phyloP scores from a whole-genome alignment of 2,888 invertebrate genomes.

The Saturnia japonica region DNA sequence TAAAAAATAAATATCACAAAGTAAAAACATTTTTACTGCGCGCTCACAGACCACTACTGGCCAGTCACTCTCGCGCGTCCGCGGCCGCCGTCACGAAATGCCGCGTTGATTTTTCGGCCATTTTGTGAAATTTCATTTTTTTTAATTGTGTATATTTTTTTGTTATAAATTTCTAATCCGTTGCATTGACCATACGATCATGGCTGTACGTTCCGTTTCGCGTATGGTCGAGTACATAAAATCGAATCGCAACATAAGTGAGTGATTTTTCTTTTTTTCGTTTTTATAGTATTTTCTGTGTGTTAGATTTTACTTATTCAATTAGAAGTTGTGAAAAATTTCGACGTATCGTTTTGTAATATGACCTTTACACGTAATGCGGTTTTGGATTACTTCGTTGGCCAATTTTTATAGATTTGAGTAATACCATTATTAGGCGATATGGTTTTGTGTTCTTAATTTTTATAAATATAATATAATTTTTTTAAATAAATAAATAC shows the following conservation, averaged over 20 bases:
- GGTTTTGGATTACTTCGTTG: constrained; percentile 5
- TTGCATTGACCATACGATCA: constrained; percentile 32
- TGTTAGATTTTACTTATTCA: constrained; percentile 25
- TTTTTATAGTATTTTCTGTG: constrained; percentile 19
- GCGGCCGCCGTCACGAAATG: constrained; percentile 49
- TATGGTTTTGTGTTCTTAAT: neutral
- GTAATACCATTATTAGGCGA: neutral
- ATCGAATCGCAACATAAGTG: constrained; percentile 54
- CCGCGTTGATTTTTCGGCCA: constrained; percentile 31
- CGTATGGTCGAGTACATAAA: constrained; percentile 52
- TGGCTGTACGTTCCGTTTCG: constrained; percentile 48
- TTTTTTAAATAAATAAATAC: no score
- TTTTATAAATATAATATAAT: neutral
- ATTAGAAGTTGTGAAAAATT: constrained; percentile 10
- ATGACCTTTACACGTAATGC: constrained; percentile 10
- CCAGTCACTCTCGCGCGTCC: constrained; percentile 61
- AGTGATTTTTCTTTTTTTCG: constrained; percentile 41
- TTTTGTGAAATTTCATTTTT: constrained; percentile 28
- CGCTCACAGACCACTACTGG: constrained; percentile 46
- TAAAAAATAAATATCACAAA: constrained; percentile 24
- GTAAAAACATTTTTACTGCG: constrained; percentile 25
- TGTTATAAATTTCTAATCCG: constrained; percentile 16
- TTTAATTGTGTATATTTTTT: constrained; percentile 24
- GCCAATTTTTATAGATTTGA: constrained; percentile 9
- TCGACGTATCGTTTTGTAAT: constrained; percentile 9